Base-by-base conservation (phyloP, 2,888 invertebrate species). In the Caenorhabditis sp. region DNA sequence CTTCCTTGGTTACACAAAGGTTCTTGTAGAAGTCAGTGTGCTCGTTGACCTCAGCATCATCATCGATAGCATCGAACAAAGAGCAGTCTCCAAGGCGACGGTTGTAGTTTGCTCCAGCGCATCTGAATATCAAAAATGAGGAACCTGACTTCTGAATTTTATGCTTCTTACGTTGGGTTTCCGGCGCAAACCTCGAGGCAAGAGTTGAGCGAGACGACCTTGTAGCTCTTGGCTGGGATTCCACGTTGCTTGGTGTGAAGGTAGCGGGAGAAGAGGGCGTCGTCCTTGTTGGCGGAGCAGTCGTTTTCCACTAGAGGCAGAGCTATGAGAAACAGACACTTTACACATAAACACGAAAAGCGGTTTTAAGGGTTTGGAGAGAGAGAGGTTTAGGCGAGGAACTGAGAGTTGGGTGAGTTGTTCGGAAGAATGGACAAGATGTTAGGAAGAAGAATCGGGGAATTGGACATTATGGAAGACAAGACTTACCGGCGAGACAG, bases 81-180 rank as follows among this genome's bases (percentile, higher is more conserved):
- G 89, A 87, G 85, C 92, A 92, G n/a, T 86, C 83, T 22, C 92
- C 92, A 49, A 86, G 85, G 14, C 89, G 87, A 41, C 89, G 89
- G 83, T 92, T 91, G 89, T 92, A 92, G 85, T 92, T 92, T 66
- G 91, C 88, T 72, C 92, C 92, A 51, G 88, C 87, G 80, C 92
- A 91, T 24, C 90, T 89, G 31, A 31, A 58, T 1, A 31, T 7
- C 7, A n/a, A 31, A 19, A n/a, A 7, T 28, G 44, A 28, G 16
- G 8, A n/a, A 22, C 47, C 12, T 6, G 24, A 14, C 14, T 12
- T 0, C 14, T 12, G 14, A 24, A 10, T 14, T 12, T 26, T 8
- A 26, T 8, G 54, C 2, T 58, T 31, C 56, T 84, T 26, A 89
- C 87, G 87, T 88, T 31, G 89, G 89, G 59, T 86, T 87, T 75